Base-by-base conservation (phyloP, 2,888 invertebrate genomes). In the Drosophila stalkeri region DNA sequence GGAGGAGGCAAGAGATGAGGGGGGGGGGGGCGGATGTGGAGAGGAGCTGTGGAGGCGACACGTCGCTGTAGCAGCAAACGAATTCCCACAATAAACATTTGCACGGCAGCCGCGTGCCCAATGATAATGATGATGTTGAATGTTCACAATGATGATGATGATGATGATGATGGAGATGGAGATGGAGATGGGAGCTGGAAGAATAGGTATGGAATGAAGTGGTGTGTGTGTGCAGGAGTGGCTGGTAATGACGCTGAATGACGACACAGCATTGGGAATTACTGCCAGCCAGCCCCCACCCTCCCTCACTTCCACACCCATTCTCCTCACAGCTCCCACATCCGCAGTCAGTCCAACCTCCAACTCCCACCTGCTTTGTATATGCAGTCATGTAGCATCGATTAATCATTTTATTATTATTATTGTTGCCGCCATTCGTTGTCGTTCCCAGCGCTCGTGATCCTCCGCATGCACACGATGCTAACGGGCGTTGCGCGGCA, bases 341-440 rank as follows among this genome's bases (percentile, higher is more conserved):
- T 14, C 31, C 31, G 14, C 1, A 41, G 39, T 7, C 41, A n/a
- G 8, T 8, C n/a, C 41, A 16, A 9, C 46, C 1, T 0, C 5
- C 11, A 8, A n/a, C 44, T 3, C 56, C 31, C n/a, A 39, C 64
- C 39, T 65, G 75, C 75, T 85, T 88, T 83, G 85, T 85, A 81
- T 85, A 88, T 86, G 81, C 81, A 82, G 86, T 81, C 87, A 89
- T 89, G 87, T 89, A 87, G 83, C 87, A 87, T 89, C 89, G 89
- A 87, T 87, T 87, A 87, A 87, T 87, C 87, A 87, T 89, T 89
- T 87, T 89, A 87, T 89, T 87, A 89, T 89, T 86, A 82, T 89
- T 86, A 82, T 82, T 82, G 80, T 82, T 82, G 82, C 80, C 72
- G 84, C 88, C 86, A 86, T 86, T 86, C 81, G 88, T 70, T 82